These are phyloP conservation scores for Regulus satrapa DNA, from an alignment of 2,113 vertebrate genomes.

Conservation along the genomic window DNA sequence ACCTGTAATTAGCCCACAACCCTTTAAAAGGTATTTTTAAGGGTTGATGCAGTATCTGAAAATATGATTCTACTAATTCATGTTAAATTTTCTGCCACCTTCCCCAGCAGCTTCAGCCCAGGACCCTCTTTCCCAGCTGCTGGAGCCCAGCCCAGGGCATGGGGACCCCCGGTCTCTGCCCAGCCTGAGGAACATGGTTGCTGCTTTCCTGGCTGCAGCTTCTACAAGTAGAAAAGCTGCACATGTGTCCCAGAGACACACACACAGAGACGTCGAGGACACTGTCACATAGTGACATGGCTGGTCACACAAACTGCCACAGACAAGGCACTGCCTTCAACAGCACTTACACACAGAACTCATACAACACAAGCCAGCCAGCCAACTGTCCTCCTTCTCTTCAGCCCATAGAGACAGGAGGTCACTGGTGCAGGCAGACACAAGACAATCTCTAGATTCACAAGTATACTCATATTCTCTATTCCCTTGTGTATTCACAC, in stretches of 20 bases:
- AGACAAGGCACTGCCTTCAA: not conserved
- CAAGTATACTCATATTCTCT: not conserved
- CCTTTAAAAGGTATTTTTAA: not conserved
- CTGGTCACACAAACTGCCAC: not conserved
- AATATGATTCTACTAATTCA: not conserved
- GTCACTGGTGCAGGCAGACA: not conserved
- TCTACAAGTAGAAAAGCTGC: not conserved
- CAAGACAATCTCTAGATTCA: not conserved
- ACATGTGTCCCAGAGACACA: not conserved
- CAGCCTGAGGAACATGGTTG: not conserved
- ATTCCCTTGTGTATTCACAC: rapidly evolving
- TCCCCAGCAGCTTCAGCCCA: not conserved
- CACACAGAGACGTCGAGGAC: rapidly evolving
- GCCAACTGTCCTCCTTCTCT: not conserved
- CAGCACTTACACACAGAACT: not conserved
- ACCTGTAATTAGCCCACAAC: not conserved
- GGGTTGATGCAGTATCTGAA: not conserved
- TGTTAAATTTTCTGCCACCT: not conserved
- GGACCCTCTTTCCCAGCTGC: not conserved
- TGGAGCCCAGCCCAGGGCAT: not conserved
- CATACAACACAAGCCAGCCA: not conserved
- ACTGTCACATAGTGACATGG: rapidly evolving
- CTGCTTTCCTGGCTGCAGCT: not conserved
- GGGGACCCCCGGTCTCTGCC: not conserved
- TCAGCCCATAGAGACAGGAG: not conserved